Evolutionary conservation across 2,113 vertebrate species (phyloP), one percentile per base, ranked within the genome.

Genomic region (Turnix velox): DNA sequence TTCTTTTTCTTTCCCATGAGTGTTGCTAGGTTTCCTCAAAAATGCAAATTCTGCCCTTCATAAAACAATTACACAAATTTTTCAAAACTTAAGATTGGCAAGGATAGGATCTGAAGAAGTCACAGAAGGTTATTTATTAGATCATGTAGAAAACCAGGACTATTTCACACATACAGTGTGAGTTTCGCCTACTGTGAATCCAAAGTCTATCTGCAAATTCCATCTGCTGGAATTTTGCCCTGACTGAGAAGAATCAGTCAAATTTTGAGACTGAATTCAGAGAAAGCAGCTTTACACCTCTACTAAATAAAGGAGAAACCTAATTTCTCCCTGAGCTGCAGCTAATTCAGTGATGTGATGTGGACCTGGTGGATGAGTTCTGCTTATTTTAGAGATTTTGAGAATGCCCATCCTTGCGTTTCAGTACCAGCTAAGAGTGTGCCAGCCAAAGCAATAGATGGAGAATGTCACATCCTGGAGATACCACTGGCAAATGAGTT

Each of bases 21-120:
- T 19, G 35, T 88, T 92, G 55, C 63, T 80, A 84, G 79, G 30
- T 93, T 94, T 80, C 71, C 42, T 84, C 39, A 77, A 52, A 81
- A 83, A 88, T 31, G 59, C 75, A 80, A 67, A 85, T 37, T 27
- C 18, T 88, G 49, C n/a, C 63, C 63, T 90, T 83, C 43, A 83
- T 78, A 66, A 94, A 90, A 88, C 62, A 82, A 62, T 65, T 25
- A 25, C 49, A 39, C 14, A 55, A 31, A 18, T 10, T 80, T 72
- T 66, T 66, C n/a, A n/a, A n/a, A n/a, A n/a, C n/a, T n/a, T n/a
- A 46, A 31, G 83, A 55, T 6, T 55, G 59, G 10, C 14, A 71
- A 90, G 68, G 45, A 20, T 46, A 39, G 31, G 33, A 46, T 59
- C 46, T 51, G 63, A 74, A 77, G 40, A 83, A 81, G 51, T 59